Base-by-base conservation (phyloP, 2,888 invertebrate genomes). In the Harpalus rubripes region DNA sequence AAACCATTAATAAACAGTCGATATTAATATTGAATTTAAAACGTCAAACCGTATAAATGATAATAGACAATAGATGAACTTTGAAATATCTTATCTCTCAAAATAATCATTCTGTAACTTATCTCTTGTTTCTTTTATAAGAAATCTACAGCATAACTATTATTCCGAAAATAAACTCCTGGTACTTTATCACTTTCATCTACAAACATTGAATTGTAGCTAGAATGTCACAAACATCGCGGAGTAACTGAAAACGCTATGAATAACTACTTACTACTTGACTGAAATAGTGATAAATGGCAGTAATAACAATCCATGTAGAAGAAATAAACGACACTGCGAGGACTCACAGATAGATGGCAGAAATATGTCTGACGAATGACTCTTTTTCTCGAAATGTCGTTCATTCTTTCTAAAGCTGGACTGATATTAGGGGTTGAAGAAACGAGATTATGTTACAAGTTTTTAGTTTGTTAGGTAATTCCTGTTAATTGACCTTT, bases 321-420 rank as follows among this genome's bases (percentile, higher is more conserved):
- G 68, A 68, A 68, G 68, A 68, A 68, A 68, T 68, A 68, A 68
- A 68, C 15, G 68, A 39, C 39, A n/a, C 7, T 32, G 68, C 15
- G n/a, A 59, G 7, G 15, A 59, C 59, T 59, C 15, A 1, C 15
- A 59, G 59, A 59, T 59, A 59, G 59, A 59, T 59, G 10, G 1
- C 7, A 56, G 59, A 59, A 52, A 59, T 59, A 59, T 15, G 18
- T 59, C 7, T 59, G 16, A 15, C 7, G 16, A 59, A 59, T 16
- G 16, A 4, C 12, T 56, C 1, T 59, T 12, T 18, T 59, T 59
- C 59, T 59, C 18, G 6, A 16, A 59, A 18, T 59, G n/a, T 7
- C 59, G 44, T 15, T 59, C 18, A 59, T 59, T 59, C 59, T 16
- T 59, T 59, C 59, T 59, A 7, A 59, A 15, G 59, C 18, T 59